Conservation (phyloP, 1,140 invertebrate genomes). For the Papilio glaucus region DNA sequence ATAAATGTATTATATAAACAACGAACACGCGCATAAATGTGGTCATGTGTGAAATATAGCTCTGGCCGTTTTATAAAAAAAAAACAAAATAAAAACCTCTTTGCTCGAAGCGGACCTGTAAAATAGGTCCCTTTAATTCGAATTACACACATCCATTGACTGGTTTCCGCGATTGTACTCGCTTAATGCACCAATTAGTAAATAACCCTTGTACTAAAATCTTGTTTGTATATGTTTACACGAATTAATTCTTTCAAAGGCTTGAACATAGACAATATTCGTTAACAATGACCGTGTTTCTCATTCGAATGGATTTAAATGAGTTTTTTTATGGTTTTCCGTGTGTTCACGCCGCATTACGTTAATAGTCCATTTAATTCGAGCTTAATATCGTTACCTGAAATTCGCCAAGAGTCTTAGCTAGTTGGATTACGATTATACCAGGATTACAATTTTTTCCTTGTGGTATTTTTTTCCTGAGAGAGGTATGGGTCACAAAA, state of each 20-base stretch:
- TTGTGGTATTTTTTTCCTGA: neutral
- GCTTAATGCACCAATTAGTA: constrained; percentile 75
- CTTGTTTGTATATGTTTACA: constrained; percentile 70
- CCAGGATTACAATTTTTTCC: constrained; percentile 10
- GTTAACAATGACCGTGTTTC: constrained; percentile 61
- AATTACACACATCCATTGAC: constrained; percentile 75
- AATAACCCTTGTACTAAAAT: constrained; percentile 66
- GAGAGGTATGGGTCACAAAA: neutral
- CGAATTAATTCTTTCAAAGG: constrained; percentile 56
- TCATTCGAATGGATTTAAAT: constrained; percentile 60
- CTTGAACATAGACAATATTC: constrained; percentile 63
- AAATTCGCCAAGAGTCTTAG: constrained; percentile 18
- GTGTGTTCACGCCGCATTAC: constrained; percentile 41
- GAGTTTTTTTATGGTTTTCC: constrained; percentile 55
- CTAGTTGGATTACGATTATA: constrained; percentile 14
- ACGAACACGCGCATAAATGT: constrained; percentile 60
- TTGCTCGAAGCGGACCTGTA: constrained; percentile 65
- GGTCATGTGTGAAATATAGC: constrained; percentile 77
- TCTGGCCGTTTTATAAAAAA: constrained; percentile 67
- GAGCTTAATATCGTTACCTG: constrained; percentile 34
- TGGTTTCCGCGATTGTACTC: constrained; percentile 73
- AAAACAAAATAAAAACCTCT: constrained; percentile 41
- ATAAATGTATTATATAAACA: constrained; percentile 52
- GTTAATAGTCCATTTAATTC: constrained; percentile 37
- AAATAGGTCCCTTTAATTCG: constrained; percentile 75